phyloP scores from a whole-genome alignment of 2,113 vertebrate genomes.

The Pao palembangensis region DNA sequence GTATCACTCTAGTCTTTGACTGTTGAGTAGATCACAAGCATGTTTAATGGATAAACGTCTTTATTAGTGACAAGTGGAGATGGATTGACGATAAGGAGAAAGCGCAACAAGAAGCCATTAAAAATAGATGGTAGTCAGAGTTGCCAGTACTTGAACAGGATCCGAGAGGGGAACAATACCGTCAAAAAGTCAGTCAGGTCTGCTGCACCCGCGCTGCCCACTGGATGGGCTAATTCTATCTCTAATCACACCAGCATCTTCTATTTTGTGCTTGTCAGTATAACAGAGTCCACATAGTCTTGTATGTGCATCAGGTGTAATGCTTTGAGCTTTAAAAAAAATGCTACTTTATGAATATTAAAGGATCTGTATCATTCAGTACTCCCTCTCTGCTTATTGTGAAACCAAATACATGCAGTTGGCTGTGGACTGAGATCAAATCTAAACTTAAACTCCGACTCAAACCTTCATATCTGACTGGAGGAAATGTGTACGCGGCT shows the following conservation, averaged over 20 bases:
- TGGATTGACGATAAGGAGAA: conserved; percentile 61
- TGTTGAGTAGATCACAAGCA: conserved; percentile 38
- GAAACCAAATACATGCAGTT: background rate
- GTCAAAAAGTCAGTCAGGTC: no score
- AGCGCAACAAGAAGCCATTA: conserved; percentile 67
- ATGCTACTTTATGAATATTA: background rate
- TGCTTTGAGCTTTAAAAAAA: no score
- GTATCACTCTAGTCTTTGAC: conserved; percentile 39
- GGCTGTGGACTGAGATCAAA: conserved; percentile 6
- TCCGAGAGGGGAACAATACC: conserved; percentile 39
- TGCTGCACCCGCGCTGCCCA: conserved; percentile 22
- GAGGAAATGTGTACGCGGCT: conserved; percentile 38
- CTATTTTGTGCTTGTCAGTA: background rate
- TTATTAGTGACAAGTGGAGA: conserved; percentile 60
- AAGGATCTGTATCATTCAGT: no score
- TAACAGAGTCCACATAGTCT: background rate
- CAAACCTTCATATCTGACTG: conserved; percentile 23
- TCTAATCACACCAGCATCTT: background rate
- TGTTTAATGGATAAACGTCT: conserved; percentile 67
- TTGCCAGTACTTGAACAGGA: conserved; percentile 53
- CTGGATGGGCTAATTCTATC: conserved; percentile 5
- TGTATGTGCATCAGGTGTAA: background rate
- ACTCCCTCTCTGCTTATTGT: no score
- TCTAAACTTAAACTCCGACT: conserved; percentile 1
- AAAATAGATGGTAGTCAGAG: conserved; percentile 62